Base-by-base conservation (phyloP, 2,888 invertebrate genomes). In the Acanthosepion lycidas region DNA sequence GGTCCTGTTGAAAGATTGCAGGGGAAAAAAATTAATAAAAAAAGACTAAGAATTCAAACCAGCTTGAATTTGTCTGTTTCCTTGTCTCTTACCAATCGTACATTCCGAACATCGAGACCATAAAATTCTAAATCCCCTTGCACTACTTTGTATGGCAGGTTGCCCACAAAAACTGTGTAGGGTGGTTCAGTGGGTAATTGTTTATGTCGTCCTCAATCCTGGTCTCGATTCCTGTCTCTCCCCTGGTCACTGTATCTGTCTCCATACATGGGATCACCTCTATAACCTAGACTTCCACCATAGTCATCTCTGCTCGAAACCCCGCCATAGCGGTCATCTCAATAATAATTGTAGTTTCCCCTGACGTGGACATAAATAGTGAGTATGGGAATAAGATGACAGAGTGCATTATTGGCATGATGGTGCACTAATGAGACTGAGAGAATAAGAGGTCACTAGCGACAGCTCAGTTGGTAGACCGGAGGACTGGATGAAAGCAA, bases 91-190 rank as follows among this genome's bases (percentile, higher is more conserved):
- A 99, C 99, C 97, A 99, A 98, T 96, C 99, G 98, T 95, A 99
- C 98, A 98, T 98, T 98, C 98, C 98, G 98, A 95, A 99, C 98
- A 98, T 98, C 97, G 92, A 98, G 95, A 93, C 94, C 95, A 94
- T 94, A 95, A 94, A 94, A 98, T 97, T 98, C 98, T 96, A 99
- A 98, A 98, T 99, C 99, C 96, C 99, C 99, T 98, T 99, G 99
- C 95, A 99, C 99, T 96, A 99, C 98, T 95, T 98, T 98, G 96
- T 98, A 98, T 94, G 99, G 99, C 97, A 99, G 98, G 98, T 99
- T 99, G 96, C 99, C 99, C 95, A 99, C 99, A 97, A 98, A 99
- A 49, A 99, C 99, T 97, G 99, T 99, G 97, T 98, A 99, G 8
- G 99, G 99, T 96, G 99, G 98, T 98, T 99, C 99, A 95, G 98